These are phyloP conservation scores for Crypturellus tataupa DNA, from an alignment of 2,797 vertebrate species.

Conservation along the genomic window DNA sequence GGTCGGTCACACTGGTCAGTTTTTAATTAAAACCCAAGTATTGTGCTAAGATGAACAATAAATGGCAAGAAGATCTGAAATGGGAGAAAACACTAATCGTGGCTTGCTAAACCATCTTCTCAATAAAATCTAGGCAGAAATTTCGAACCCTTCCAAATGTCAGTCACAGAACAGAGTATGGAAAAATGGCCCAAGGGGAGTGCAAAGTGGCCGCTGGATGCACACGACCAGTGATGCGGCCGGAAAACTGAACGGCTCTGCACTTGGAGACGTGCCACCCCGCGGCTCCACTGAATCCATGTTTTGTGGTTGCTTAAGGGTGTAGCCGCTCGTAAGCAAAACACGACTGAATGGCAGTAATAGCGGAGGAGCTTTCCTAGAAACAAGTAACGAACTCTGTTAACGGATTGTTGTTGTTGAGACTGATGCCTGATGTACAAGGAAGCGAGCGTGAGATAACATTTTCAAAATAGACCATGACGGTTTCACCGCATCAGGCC, in stretches of 20 bases:
- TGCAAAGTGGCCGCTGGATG: fast-evolving
- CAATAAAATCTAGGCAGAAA: neutral
- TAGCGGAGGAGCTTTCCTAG: constrained; percentile 5
- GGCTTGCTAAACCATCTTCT: neutral
- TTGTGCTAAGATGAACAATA: neutral
- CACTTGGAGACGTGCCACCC: fast-evolving
- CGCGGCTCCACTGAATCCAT: fast-evolving
- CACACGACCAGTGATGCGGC: neutral
- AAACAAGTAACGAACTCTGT: neutral
- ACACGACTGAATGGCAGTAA: neutral
- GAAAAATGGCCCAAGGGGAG: fast-evolving
- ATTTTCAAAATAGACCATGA: constrained; percentile 77
- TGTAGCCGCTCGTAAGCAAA: neutral
- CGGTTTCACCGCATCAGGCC: neutral
- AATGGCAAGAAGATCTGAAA: neutral
- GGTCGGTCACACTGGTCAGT: neutral
- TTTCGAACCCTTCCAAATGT: fast-evolving
- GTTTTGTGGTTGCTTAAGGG: fast-evolving
- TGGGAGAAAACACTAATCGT: neutral
- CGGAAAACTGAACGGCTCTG: neutral
- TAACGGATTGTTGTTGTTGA: constrained; percentile 12
- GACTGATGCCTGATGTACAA: constrained; percentile 49
- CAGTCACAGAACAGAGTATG: fast-evolving
- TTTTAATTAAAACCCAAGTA: neutral
- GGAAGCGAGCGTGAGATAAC: constrained; percentile 78